Evolutionary conservation across 2,113 vertebrate species (phyloP).

Genomic region (Oncorhynchus mykiss): DNA sequence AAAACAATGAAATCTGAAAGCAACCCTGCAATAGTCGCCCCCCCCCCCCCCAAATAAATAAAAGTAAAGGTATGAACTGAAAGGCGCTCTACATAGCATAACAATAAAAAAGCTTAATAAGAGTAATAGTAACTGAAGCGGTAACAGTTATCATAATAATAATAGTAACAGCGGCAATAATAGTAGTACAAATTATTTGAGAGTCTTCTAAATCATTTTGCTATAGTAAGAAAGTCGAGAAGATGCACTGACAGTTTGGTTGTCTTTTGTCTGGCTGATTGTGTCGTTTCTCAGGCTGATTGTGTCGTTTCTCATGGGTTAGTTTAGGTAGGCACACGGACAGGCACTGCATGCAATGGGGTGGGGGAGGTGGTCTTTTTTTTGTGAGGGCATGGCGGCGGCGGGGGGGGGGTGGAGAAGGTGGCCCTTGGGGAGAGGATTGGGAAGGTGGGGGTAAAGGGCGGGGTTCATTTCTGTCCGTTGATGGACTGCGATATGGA

Average conservation of each 20-base stretch:
- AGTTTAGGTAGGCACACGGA: constrained; percentile 85
- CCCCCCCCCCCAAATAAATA: constrained; percentile 14
- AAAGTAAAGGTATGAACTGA: constrained; percentile 7
- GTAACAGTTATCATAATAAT: constrained; percentile 65
- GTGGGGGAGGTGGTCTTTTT: constrained; percentile 37
- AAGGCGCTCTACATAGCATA: constrained; percentile 40
- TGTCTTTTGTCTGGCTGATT: constrained; percentile 61
- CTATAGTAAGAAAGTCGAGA: constrained; percentile 63
- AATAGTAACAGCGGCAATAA: constrained; percentile 63
- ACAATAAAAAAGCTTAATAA: constrained; percentile 56
- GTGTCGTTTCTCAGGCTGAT: constrained; percentile 60
- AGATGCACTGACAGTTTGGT: constrained; percentile 70
- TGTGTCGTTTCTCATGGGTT: constrained; percentile 62
- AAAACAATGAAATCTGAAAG: constrained; percentile 3
- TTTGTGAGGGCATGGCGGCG: constrained; percentile 34
- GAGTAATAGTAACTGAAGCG: constrained; percentile 58
- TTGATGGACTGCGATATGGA: constrained; percentile 98
- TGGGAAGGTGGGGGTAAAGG: constrained; percentile 33
- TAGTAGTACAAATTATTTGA: constrained; percentile 42
- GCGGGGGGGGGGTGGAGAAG: constrained; percentile 14
- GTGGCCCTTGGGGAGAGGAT: constrained; percentile 32
- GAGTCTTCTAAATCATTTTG: constrained; percentile 40
- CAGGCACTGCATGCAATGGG: constrained; percentile 91
- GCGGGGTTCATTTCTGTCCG: constrained; percentile 87
- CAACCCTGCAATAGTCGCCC: neutral